Evolutionary conservation across 2,888 invertebrate genomes (phyloP).

Genomic region (Prostheceraeus crozeri): DNA sequence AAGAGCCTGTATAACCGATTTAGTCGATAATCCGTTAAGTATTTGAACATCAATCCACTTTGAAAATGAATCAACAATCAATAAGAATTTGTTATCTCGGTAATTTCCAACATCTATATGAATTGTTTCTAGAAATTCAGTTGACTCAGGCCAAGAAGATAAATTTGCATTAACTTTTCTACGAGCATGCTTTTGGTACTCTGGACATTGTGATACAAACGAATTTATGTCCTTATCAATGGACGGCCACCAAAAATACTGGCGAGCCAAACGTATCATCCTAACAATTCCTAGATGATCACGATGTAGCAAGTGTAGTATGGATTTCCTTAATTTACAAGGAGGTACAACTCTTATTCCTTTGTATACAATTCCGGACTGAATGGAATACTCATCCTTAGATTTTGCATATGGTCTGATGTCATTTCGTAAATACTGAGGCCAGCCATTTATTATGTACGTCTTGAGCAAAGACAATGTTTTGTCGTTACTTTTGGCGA

Average conservation of each 20-base stretch:
- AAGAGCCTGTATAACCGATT: background rate
- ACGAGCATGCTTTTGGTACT: constrained; percentile 28
- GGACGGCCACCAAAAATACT: constrained; percentile 32
- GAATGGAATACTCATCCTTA: constrained; percentile 18
- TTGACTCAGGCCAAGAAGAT: constrained; percentile 19
- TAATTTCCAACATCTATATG: constrained; percentile 24
- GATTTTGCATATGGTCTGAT: constrained; percentile 28
- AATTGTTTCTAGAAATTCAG: constrained; percentile 21
- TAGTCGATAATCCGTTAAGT: constrained; percentile 11
- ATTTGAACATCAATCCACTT: constrained; percentile 30
- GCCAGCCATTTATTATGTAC: constrained; percentile 30
- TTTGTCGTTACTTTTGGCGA: constrained; percentile 7
- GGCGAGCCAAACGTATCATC: constrained; percentile 29
- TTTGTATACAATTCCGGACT: constrained; percentile 27
- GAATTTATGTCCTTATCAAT: constrained; percentile 23
- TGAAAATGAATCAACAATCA: constrained; percentile 24
- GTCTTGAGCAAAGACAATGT: background rate
- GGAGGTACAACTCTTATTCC: constrained; percentile 9
- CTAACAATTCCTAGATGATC: constrained; percentile 31
- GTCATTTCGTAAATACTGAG: background rate
- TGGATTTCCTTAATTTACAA: background rate
- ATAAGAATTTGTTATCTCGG: no score
- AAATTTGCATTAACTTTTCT: constrained; percentile 22
- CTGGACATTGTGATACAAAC: no score
- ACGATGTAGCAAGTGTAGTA: constrained; percentile 26